phyloP scores from a whole-genome alignment of 2,888 invertebrate genomes.

The Rambutsinella grinnellia region DNA sequence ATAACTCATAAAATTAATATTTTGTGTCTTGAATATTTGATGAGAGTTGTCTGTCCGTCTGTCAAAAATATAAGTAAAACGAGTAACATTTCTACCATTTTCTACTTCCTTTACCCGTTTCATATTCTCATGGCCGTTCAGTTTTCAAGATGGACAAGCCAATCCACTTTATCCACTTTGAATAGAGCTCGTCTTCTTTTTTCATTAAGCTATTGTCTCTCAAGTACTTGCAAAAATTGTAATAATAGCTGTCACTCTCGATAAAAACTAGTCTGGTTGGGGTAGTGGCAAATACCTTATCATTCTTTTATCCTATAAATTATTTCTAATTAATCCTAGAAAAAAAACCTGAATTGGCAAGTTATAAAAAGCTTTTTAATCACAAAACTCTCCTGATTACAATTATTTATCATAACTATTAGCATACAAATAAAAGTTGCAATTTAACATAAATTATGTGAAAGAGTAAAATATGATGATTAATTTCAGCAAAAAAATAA shows the following conservation, averaged over 20 bases:
- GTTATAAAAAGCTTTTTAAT: too few relatives aligned
- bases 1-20: too few relatives aligned
- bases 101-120: conserved; percentile 25
- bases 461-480: too few relatives aligned
- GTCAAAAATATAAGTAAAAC: neutral
- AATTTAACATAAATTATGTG: too few relatives aligned
- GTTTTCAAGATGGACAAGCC: neutral
- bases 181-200: neutral
- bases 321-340: too few relatives aligned
- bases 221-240: neutral
- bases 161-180: neutral
- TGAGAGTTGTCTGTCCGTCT: conserved; percentile 42
- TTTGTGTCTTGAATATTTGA: conserved; percentile 53
- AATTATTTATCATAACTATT: too few relatives aligned
- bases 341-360: too few relatives aligned
- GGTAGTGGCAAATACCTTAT: too few relatives aligned
- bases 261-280: conserved; percentile 8
- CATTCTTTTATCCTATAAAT: too few relatives aligned
- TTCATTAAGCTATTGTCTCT: neutral
- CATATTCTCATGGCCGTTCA: conserved; percentile 1
- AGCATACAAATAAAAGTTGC: too few relatives aligned
- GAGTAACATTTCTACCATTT: neutral
- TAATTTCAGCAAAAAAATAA: too few relatives aligned
- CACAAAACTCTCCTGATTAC: too few relatives aligned
- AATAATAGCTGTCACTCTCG: conserved; percentile 26